Percentiles rank a stretch among this genome's conserved stretches.
Evolutionary conservation across 2,888 invertebrate genomes (phyloP).

Genomic region (Lamproptera curius): DNA sequence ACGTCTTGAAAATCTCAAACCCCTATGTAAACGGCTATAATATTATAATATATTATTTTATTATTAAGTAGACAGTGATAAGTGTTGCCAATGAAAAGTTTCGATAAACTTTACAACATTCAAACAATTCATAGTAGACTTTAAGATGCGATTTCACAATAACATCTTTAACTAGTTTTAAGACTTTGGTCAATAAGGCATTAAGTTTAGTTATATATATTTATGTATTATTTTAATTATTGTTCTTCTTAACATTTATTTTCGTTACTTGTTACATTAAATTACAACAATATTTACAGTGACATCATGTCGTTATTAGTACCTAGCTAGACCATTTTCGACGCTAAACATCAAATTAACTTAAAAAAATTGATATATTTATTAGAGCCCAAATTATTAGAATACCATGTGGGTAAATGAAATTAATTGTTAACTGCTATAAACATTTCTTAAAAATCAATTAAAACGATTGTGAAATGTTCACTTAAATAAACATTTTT

Average conservation of each 20-base stretch:
- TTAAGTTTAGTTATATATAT: slow-evolving; percentile 74
- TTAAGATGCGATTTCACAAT: slow-evolving; percentile 61
- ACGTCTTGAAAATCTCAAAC: slow-evolving; percentile 4
- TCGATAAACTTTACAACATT: slow-evolving; percentile 72
- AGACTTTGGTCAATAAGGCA: slow-evolving; percentile 79
- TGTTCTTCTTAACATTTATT: slow-evolving; percentile 71
- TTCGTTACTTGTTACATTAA: slow-evolving; percentile 59
- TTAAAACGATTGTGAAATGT: slow-evolving; percentile 41
- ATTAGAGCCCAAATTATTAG: slow-evolving; percentile 27
- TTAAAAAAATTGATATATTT: slow-evolving; percentile 17
- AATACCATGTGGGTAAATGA: slow-evolving; percentile 25
- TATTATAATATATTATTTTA: slow-evolving; percentile 18
- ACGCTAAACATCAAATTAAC: slow-evolving; percentile 14
- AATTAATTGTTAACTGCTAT: slow-evolving; percentile 30
- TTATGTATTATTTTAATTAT: slow-evolving; percentile 68
- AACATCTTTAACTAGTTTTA: slow-evolving; percentile 74
- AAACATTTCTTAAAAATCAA: slow-evolving; percentile 24
- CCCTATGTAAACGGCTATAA: slow-evolving; percentile 24
- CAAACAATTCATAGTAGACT: slow-evolving; percentile 68
- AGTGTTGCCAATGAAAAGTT: slow-evolving; percentile 60
- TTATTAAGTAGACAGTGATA: slow-evolving; percentile 54
- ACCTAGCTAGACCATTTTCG: slow-evolving; percentile 29
- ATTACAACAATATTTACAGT: slow-evolving; percentile 68
- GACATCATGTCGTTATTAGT: slow-evolving; percentile 25
- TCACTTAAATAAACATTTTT: slow-evolving; percentile 21